These are phyloP conservation scores for Dioctria rufipes DNA, from an alignment of 2,888 invertebrate species.

Conservation along the genomic window DNA sequence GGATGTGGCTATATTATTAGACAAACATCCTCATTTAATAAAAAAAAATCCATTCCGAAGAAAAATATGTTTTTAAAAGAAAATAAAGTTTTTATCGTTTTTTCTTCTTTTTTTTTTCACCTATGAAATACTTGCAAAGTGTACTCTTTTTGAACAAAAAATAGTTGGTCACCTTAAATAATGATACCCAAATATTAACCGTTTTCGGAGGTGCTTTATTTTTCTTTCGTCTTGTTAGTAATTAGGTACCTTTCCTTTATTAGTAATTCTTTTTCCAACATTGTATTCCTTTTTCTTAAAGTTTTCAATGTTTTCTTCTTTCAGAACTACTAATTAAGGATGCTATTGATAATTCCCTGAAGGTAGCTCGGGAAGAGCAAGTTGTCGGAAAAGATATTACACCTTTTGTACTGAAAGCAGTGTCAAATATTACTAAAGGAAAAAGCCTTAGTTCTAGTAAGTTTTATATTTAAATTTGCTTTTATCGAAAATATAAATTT, in stretches of 20 bases:
- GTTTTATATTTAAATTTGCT: slow-evolving; percentile 28
- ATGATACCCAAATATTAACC: background rate
- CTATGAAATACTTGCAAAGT: no score
- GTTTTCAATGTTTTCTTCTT: background rate
- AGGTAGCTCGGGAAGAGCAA: slow-evolving; percentile 74
- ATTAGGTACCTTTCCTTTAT: no score
- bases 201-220: no score
- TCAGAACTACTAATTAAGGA: slow-evolving; percentile 73
- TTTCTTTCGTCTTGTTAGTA: no score
- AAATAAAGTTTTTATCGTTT: no score
- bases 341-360: slow-evolving; percentile 81
- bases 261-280: background rate
- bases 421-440: slow-evolving; percentile 86
- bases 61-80: no score
- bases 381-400: slow-evolving; percentile 91
- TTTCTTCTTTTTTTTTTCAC: no score
- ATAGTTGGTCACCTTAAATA: no score
- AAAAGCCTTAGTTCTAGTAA: slow-evolving; percentile 88
- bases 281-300: background rate
- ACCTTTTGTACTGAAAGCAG: slow-evolving; percentile 87
- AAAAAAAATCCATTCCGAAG: no score
- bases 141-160: no score
- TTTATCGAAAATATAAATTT: slow-evolving; percentile 64
- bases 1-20: no score
- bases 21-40: no score